A percentile compares a stretch with the other conserved stretches of the same genome.
Conservation (phyloP, 2,113 vertebrate species). For the Alligator sinensis region DNA sequence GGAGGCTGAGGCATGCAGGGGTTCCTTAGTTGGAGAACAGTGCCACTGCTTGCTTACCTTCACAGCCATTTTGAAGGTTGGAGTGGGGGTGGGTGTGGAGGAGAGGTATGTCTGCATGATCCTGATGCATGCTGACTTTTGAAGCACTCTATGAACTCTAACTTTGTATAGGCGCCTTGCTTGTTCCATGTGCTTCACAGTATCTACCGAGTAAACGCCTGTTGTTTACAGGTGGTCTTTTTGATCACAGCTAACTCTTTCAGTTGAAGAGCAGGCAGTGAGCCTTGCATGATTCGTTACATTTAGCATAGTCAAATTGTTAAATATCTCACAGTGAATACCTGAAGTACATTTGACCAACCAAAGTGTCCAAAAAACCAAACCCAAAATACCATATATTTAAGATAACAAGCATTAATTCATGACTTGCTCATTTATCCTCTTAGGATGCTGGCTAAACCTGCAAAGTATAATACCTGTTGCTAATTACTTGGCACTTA, state of each 20-base stretch:
- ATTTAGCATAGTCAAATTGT: too few relatives aligned
- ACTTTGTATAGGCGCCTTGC: too few relatives aligned
- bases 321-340: background rate
- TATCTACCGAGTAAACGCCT: background rate
- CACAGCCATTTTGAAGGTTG: too few relatives aligned
- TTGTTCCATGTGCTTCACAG: background rate
- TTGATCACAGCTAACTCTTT: background rate
- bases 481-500: slow-evolving; percentile 60
- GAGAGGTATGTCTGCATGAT: too few relatives aligned
- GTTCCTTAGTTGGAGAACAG: too few relatives aligned
- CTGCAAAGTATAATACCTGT: slow-evolving; percentile 47
- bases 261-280: background rate
- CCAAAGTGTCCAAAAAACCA: background rate
- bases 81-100: too few relatives aligned
- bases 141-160: too few relatives aligned
- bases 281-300: too few relatives aligned
- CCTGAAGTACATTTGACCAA: background rate
- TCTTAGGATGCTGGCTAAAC: slow-evolving; percentile 58
- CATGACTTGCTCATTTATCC: slow-evolving; percentile 44
- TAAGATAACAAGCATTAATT: background rate
- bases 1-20: too few relatives aligned
- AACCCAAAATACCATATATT: background rate
- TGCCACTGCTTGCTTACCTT: too few relatives aligned
- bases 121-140: too few relatives aligned
- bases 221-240: background rate